phyloP scores from a whole-genome alignment of 2,888 invertebrate species.

The Philereme vetulata region DNA sequence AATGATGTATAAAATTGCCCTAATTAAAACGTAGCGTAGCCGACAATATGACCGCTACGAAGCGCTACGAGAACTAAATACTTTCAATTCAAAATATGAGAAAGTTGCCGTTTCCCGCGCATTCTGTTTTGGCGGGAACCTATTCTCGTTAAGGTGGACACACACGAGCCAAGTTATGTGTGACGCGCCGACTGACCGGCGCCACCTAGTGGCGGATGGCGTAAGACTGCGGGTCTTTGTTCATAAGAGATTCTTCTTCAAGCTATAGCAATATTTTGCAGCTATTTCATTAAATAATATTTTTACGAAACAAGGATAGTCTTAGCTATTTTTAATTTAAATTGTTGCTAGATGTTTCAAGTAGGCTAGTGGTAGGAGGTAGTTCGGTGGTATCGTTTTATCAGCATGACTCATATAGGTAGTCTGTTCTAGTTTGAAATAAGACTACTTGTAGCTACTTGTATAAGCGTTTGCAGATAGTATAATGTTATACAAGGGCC shows the following conservation, averaged over 20 bases:
- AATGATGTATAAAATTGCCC: constrained; percentile 6
- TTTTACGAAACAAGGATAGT: neutral
- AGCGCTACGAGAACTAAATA: constrained; percentile 37
- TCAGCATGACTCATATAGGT: constrained; percentile 8
- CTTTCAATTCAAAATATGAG: constrained; percentile 41
- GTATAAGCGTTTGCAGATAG: too few relatives aligned
- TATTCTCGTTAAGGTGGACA: constrained; percentile 44
- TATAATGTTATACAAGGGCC: too few relatives aligned
- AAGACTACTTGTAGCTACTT: neutral
- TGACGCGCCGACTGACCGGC: constrained; percentile 52
- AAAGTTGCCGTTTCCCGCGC: constrained; percentile 59
- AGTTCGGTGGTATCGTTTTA: too few relatives aligned
- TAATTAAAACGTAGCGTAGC: constrained; percentile 23
- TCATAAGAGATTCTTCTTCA: constrained; percentile 28
- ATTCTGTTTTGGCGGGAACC: constrained; percentile 53
- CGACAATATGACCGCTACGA: constrained; percentile 33
- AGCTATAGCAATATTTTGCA: neutral
- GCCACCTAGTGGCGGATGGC: constrained; percentile 48
- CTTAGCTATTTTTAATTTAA: neutral
- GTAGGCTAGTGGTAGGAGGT: too few relatives aligned
- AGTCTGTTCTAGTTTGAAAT: constrained; percentile 10
- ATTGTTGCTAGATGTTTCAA: neutral
- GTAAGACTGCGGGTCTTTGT: constrained; percentile 46
- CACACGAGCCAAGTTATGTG: constrained; percentile 37
- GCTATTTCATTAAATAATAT: constrained; percentile 2